phyloP scores from a whole-genome alignment of 2,113 vertebrate species.

The Phrynocephalus versicolor region DNA sequence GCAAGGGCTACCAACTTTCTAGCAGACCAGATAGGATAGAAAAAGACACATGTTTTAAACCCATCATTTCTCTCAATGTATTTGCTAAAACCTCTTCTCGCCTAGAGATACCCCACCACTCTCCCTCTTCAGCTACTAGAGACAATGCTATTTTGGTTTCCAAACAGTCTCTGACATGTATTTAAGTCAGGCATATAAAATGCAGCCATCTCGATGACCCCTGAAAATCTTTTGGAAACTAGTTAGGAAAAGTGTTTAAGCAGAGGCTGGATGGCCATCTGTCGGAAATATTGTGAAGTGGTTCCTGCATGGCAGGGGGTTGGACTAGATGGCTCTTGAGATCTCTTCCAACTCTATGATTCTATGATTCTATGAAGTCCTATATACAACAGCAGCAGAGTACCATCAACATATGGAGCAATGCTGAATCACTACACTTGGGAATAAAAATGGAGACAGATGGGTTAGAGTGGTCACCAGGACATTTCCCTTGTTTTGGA shows the following conservation, averaged over 20 bases:
- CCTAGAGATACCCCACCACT: too few species aligned
- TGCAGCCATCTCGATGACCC: background rate
- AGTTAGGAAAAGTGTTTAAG: background rate
- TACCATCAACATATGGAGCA: background rate
- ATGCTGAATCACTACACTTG: constrained; percentile 5
- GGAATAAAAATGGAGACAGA: background rate
- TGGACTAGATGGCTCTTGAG: too few species aligned
- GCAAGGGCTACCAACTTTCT: too few species aligned
- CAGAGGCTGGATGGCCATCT: too few species aligned
- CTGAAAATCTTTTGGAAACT: background rate
- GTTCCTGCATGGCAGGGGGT: too few species aligned
- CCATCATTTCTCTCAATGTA: background rate
- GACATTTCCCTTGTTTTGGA: background rate
- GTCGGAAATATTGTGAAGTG: too few species aligned
- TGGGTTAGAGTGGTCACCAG: background rate
- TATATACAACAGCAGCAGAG: background rate
- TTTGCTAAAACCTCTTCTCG: too few species aligned
- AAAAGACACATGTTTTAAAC: background rate
- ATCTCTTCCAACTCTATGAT: too few species aligned
- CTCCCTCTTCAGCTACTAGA: background rate
- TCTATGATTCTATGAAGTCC: too few species aligned
- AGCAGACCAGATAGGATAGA: background rate
- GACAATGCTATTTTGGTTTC: background rate
- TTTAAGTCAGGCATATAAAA: background rate
- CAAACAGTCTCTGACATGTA: too few species aligned